Percentiles rank a stretch among this genome's conserved stretches.
phyloP scores from a whole-genome alignment of 2,113 vertebrate genomes.

The Rutilus rutilus region DNA sequence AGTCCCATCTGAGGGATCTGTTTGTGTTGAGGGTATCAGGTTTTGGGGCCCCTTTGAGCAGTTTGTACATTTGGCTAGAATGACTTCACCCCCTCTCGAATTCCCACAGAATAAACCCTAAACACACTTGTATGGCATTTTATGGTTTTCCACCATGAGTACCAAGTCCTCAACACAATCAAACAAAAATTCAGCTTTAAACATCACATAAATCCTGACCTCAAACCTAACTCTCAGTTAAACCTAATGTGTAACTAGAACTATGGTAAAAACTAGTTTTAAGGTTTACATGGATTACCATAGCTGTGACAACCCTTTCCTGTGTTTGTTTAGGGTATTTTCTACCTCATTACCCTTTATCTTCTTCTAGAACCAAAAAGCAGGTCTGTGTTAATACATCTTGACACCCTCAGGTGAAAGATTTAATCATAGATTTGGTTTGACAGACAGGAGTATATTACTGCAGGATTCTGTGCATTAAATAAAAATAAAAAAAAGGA shows the following conservation, averaged over 20 bases:
- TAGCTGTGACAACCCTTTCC: not conserved
- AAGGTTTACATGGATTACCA: slow-evolving; percentile 15
- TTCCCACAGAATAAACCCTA: slow-evolving; percentile 23
- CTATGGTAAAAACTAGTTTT: not conserved
- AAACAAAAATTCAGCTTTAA: not conserved
- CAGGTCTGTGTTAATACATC: not conserved
- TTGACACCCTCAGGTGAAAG: slow-evolving; percentile 6
- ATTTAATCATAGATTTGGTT: not conserved
- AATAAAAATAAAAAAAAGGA: too few relatives aligned
- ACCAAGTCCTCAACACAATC: slow-evolving; percentile 3
- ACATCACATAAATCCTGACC: not conserved
- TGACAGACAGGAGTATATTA: not conserved
- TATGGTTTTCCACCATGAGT: slow-evolving; percentile 20
- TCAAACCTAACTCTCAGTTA: slow-evolving; percentile 5
- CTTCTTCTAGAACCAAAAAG: not conserved
- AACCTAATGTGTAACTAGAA: slow-evolving; percentile 9
- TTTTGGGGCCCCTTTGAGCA: slow-evolving; percentile 39
- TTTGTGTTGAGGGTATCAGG: slow-evolving; percentile 42
- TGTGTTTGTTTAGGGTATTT: slow-evolving; percentile 4
- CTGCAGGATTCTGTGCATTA: not conserved
- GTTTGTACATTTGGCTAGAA: slow-evolving; percentile 42
- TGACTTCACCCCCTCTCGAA: slow-evolving; percentile 23
- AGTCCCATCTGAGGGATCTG: slow-evolving; percentile 35
- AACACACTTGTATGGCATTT: slow-evolving; percentile 9
- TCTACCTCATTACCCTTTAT: slow-evolving; percentile 23